These are phyloP conservation scores for Exocentrus adspersus DNA, from an alignment of 2,888 invertebrate genomes.

Conservation along the genomic window DNA sequence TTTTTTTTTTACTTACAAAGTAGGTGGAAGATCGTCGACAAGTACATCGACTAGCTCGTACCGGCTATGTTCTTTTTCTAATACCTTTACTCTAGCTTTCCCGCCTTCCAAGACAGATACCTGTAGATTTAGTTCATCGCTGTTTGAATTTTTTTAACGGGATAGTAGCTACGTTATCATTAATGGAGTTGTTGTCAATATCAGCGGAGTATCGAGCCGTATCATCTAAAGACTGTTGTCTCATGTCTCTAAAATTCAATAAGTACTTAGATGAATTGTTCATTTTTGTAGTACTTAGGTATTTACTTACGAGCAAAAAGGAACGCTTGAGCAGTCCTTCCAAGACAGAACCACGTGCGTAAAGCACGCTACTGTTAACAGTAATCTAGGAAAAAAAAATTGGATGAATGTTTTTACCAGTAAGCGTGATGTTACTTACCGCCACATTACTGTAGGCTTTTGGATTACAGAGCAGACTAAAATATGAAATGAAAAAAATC, in stretches of 20 bases:
- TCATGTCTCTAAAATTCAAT: background rate
- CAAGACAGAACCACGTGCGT: background rate
- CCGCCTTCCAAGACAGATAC: background rate
- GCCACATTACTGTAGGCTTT: too few relatives aligned
- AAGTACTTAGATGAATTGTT: too few relatives aligned
- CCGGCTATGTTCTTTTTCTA: conserved; percentile 14
- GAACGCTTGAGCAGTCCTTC: conserved; percentile 20
- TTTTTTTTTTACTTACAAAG: conserved; percentile 19
- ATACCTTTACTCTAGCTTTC: conserved; percentile 17
- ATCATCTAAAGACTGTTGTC: conserved; percentile 3
- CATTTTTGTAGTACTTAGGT: background rate
- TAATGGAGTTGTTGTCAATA: background rate
- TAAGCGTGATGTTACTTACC: too few relatives aligned
- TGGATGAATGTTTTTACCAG: too few relatives aligned
- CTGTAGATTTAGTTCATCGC: conserved; percentile 7
- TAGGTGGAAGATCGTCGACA: conserved; percentile 3
- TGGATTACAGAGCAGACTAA: too few relatives aligned
- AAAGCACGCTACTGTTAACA: background rate
- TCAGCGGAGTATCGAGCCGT: background rate
- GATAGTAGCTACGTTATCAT: conserved; percentile 4
- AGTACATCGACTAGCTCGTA: conserved; percentile 18
- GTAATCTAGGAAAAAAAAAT: background rate
- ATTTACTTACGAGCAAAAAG: conserved; percentile 23
- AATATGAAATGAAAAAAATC: too few relatives aligned
- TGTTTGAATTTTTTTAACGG: conserved; percentile 12